These are phyloP conservation scores for Pomacea canaliculata DNA, from an alignment of 2,888 invertebrate species.

Conservation along the genomic window DNA sequence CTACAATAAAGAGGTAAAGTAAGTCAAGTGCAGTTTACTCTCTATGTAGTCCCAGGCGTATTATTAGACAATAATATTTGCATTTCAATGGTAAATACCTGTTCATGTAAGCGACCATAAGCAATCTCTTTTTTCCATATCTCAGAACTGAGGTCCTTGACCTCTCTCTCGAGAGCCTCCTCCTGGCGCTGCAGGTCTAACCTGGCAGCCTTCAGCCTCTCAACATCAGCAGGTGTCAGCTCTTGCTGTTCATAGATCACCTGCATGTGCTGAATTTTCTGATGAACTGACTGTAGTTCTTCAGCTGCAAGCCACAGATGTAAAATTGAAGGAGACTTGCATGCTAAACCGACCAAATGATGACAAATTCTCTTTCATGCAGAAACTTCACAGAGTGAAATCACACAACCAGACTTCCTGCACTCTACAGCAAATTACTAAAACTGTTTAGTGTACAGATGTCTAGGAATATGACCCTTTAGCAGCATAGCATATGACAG, in stretches of 20 bases:
- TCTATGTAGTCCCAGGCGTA: too few species aligned
- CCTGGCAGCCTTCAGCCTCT: slow-evolving; percentile 51
- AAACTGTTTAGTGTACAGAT: too few species aligned
- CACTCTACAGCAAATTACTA: too few species aligned
- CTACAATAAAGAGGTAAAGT: too few species aligned
- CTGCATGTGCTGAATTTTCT: slow-evolving; percentile 49
- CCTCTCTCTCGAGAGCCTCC: slow-evolving; percentile 48
- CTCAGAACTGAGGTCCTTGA: slow-evolving; percentile 49
- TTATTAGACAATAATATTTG: too few species aligned
- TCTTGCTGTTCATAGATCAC: slow-evolving; percentile 57
- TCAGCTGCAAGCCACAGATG: slow-evolving; percentile 33
- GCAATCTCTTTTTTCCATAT: slow-evolving; percentile 56
- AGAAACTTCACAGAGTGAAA: neutral
- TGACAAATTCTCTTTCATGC: neutral
- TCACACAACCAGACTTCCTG: too few species aligned
- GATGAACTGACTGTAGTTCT: slow-evolving; percentile 42
- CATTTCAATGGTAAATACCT: slow-evolving; percentile 32
- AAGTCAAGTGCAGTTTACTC: too few species aligned
- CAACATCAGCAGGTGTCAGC: slow-evolving; percentile 59
- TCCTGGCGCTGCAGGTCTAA: slow-evolving; percentile 53
- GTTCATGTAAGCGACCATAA: slow-evolving; percentile 52
- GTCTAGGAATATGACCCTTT: too few species aligned
- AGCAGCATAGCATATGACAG: too few species aligned
- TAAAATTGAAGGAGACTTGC: neutral
- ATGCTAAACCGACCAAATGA: neutral